Base-by-base conservation (phyloP, 2,797 vertebrate genomes). In the Nyctibius grandis region DNA sequence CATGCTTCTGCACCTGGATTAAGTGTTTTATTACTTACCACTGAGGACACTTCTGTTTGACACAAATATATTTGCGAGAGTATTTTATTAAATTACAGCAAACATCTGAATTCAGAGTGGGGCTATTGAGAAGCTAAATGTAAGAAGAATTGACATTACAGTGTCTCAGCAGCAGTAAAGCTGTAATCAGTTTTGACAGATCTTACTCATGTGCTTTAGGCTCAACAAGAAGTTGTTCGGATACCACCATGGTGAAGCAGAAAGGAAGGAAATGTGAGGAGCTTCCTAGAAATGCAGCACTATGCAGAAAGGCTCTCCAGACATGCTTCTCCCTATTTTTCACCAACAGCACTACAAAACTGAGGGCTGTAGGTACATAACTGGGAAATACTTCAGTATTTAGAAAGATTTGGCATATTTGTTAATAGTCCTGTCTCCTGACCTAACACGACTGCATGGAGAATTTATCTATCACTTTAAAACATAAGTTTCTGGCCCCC, bases 1-100 rank as follows among this genome's bases (percentile, higher is more conserved):
- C 92, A 81, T 73, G 91, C 67, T 91, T 95, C 91, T 95, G 89
- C 67, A 85, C 82, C 87, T 95, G 94, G 85, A 96, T 96, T 96
- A 95, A 96, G 70, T 95, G 93, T 93, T 97, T 95, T 95, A 96
- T 96, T 96, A 96, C 95, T 94, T 92, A 97, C 93, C 83, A 45
- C 91, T 17, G 83, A 96, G 95, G 85, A 96, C 88, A 76, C 74
- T 97, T 96, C 76, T 95, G 91, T 48, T 95, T 91, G 94, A 96
- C 95, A 96, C 92, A 95, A 97, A 94, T 91, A 80, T 93, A 97
- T 96, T 95, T 96, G 88, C 93, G 86, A 88, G 88, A 91, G 90
- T 82, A 91, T 96, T 97, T 95, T 95, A 95, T 97, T 96, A 93
- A 95, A 97, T 96, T 93, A 96, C 75, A 87, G 64, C 67, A 96